Evolutionary conservation across 2,113 vertebrate genomes (phyloP).

Genomic region (Canis aureus): DNA sequence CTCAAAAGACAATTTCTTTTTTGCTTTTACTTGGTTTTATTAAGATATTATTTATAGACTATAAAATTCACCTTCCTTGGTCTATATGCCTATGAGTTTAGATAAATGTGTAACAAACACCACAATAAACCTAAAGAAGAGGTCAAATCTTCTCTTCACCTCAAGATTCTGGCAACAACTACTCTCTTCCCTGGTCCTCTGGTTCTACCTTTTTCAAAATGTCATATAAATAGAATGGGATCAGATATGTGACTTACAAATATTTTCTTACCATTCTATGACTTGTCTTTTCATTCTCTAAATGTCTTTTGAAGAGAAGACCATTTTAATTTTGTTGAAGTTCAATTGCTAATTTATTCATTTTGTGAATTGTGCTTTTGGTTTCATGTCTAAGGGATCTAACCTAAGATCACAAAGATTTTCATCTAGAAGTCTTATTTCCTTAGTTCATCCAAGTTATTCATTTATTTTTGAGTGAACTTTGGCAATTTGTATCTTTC

Average conservation of each 20-base stretch:
- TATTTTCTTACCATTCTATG: not conserved
- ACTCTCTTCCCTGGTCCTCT: not conserved
- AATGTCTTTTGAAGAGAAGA: not conserved
- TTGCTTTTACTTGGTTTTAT: not conserved
- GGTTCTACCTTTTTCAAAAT: not conserved
- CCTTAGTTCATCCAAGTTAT: not conserved
- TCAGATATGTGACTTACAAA: not conserved
- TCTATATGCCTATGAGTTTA: not conserved
- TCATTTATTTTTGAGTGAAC: not conserved
- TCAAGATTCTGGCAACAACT: not conserved
- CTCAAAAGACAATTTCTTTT: not conserved
- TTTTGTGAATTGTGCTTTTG: not conserved
- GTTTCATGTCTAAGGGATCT: not conserved
- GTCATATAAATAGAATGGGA: not conserved
- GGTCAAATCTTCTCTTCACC: not conserved
- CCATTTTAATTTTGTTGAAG: not conserved
- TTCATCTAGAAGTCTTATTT: not conserved
- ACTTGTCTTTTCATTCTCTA: not conserved
- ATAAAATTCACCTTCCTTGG: not conserved
- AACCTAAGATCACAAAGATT: not conserved
- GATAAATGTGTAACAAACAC: not conserved
- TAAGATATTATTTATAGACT: not conserved
- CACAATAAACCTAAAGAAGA: not conserved
- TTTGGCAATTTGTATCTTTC: not conserved
- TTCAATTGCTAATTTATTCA: not conserved